phyloP scores from a whole-genome alignment of 2,113 vertebrate genomes.

The Zapornia atra region DNA sequence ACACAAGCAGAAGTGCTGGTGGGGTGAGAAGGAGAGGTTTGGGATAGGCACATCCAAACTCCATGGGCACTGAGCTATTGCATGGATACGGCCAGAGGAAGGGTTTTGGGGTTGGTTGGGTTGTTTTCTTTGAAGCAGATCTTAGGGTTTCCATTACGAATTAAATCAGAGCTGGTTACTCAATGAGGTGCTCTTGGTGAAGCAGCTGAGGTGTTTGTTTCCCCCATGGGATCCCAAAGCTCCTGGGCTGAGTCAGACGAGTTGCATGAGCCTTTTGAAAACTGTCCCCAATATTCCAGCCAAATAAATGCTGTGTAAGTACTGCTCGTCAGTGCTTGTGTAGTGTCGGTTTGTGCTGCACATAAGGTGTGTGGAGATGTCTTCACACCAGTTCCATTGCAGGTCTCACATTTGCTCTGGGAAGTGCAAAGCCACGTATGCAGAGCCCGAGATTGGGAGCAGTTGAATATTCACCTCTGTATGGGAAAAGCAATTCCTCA shows the following conservation, averaged over 20 bases:
- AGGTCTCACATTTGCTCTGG: not conserved
- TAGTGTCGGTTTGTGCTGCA: not conserved
- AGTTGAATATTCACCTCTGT: not conserved
- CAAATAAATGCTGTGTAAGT: not conserved
- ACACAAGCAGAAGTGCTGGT: not conserved
- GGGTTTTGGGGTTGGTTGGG: too few species aligned
- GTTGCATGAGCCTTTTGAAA: not conserved
- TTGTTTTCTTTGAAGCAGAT: not conserved
- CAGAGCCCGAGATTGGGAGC: not conserved
- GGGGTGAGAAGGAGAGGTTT: not conserved
- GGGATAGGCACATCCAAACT: not conserved
- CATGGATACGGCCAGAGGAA: not conserved
- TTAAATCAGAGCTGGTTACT: not conserved
- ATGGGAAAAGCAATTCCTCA: not conserved
- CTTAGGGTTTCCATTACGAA: not conserved
- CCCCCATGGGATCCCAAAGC: not conserved
- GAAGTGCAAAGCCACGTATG: fast-evolving
- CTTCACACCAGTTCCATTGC: not conserved
- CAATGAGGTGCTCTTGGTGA: not conserved
- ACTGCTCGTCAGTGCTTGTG: not conserved
- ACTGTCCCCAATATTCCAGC: not conserved
- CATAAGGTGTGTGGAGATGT: fast-evolving
- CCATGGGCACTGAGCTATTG: not conserved
- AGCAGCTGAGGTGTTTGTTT: not conserved
- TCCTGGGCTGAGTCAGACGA: not conserved